Conservation (phyloP, 2,888 invertebrate species). For the Scaptomyza flava region DNA sequence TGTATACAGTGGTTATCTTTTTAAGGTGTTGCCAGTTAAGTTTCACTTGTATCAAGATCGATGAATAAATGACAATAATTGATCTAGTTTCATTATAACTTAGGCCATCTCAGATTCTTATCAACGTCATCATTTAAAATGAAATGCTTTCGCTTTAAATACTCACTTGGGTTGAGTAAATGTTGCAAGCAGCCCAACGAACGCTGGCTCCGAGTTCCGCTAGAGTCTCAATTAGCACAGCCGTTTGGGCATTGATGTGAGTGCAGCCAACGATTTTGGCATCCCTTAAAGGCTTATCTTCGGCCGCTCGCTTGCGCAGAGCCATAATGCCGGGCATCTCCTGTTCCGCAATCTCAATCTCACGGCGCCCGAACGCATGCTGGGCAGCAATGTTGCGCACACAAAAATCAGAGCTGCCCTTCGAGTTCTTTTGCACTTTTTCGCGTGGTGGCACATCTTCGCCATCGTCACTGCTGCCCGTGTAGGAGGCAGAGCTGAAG, state of each 20-base stretch:
- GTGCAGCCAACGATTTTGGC: conserved; percentile 99
- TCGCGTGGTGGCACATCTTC: conserved; percentile 97
- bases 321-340: conserved; percentile 99
- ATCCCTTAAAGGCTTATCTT: conserved; percentile 97
- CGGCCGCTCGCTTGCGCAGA: conserved; percentile 93
- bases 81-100: neutral
- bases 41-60: neutral
- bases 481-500: conserved; percentile 90
- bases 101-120: too few relatives aligned
- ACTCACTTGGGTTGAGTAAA: conserved; percentile 95
- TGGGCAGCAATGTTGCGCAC: conserved; percentile 95
- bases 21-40: neutral
- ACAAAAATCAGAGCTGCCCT: conserved; percentile 95
- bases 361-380: conserved; percentile 96
- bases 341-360: conserved; percentile 99
- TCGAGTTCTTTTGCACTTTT: conserved; percentile 94
- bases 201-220: conserved; percentile 95
- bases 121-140: too few relatives aligned
- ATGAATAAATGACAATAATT: neutral
- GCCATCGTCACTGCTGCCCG: conserved; percentile 94
- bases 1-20: conserved; percentile 3
- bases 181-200: conserved; percentile 98
- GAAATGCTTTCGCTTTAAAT: too few relatives aligned
- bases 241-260: conserved; percentile 99
- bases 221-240: conserved; percentile 96